A percentile compares a stretch with the other conserved stretches of the same genome.
These are phyloP conservation scores for Vanessa atalanta DNA, from an alignment of 1,140 invertebrate genomes.

Conservation along the genomic window DNA sequence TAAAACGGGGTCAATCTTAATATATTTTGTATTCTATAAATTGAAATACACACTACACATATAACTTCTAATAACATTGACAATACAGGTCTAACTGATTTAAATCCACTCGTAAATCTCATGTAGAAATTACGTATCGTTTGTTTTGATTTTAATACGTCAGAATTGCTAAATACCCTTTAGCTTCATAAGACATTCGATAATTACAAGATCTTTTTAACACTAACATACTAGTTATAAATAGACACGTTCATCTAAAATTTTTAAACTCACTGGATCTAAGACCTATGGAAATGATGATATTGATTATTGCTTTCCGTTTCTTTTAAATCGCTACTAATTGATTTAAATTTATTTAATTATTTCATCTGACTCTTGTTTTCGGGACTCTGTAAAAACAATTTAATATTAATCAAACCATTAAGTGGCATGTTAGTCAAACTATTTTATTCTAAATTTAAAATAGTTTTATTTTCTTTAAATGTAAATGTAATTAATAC, in stretches of 20 bases:
- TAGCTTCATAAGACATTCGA: conserved; percentile 26
- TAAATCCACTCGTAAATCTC: conserved; percentile 6
- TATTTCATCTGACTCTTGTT: conserved; percentile 57
- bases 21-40: background rate
- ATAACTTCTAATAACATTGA: background rate
- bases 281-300: conserved; percentile 50
- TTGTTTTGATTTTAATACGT: background rate
- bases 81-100: background rate
- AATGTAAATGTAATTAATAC: conserved; percentile 13
- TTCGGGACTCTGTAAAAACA: conserved; percentile 70
- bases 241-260: conserved; percentile 44
- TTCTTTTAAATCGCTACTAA: conserved; percentile 40
- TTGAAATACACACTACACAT: background rate
- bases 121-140: background rate
- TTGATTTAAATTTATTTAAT: conserved; percentile 30
- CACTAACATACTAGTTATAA: conserved; percentile 32
- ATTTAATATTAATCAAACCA: background rate
- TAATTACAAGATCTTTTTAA: conserved; percentile 19
- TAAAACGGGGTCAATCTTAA: background rate
- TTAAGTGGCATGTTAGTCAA: too few species aligned
- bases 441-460: too few species aligned
- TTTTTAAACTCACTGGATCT: conserved; percentile 43
- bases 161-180: conserved; percentile 15
- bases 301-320: conserved; percentile 73
- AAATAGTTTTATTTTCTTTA: background rate